Conservation (phyloP, 2,113 vertebrate species). For the Rhinopomastus cyanomelas region DNA sequence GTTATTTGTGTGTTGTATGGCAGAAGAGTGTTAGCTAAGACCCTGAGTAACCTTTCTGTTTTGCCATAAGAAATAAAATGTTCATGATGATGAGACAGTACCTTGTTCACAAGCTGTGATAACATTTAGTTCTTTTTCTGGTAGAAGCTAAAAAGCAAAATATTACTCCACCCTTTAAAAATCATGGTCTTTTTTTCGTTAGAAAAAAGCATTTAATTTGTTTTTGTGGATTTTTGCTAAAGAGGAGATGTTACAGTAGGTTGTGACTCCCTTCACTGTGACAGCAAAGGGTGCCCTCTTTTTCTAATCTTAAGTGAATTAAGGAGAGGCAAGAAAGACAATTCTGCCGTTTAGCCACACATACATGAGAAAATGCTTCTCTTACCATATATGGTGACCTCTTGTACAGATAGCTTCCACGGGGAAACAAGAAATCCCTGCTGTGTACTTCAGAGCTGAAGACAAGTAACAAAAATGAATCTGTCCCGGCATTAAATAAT, state of each 20-base stretch:
- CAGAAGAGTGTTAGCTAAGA: background rate
- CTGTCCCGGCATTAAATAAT: background rate
- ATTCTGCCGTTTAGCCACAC: background rate
- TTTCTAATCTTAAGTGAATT: background rate
- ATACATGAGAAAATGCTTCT: background rate
- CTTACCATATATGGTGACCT: background rate
- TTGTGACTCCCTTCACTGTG: background rate
- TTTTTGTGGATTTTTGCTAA: background rate
- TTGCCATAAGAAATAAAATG: background rate
- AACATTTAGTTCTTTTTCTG: background rate
- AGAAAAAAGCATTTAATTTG: background rate
- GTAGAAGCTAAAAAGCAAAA: background rate
- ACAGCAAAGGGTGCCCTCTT: background rate
- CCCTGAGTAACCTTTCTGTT: background rate
- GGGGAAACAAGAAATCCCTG: background rate
- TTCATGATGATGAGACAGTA: background rate
- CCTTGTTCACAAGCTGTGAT: background rate
- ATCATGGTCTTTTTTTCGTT: fast-evolving
- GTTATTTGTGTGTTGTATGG: background rate
- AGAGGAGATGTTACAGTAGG: background rate
- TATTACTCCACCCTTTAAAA: background rate
- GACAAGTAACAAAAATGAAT: background rate
- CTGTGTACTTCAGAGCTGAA: background rate
- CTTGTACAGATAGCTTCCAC: background rate
- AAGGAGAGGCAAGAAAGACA: background rate